Conservation (phyloP, 2,888 invertebrate species). For the Cecidostiba fungosa region DNA sequence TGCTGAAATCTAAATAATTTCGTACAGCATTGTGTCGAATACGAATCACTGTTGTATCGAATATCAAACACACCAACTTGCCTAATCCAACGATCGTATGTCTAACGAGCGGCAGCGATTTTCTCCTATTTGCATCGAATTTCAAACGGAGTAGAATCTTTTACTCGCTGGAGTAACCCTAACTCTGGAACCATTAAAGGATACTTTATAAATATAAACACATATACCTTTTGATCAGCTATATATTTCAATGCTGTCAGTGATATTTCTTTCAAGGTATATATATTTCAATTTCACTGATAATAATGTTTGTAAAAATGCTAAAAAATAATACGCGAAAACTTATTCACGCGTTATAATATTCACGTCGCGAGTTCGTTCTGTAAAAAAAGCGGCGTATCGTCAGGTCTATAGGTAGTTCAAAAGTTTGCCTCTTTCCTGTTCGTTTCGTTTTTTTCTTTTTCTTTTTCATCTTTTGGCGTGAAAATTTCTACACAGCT, state of each 20-base stretch:
- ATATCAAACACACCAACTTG: constrained; percentile 54
- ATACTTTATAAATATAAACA: not conserved
- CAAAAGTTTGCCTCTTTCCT: not conserved
- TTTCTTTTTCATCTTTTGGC: not conserved
- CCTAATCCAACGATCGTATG: constrained; percentile 20
- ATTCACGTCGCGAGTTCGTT: not conserved
- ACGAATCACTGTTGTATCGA: constrained; percentile 20
- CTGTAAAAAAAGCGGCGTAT: not conserved
- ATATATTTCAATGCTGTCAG: not conserved
- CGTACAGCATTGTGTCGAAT: not conserved
- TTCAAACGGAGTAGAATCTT: constrained; percentile 41
- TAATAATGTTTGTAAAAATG: too few species aligned
- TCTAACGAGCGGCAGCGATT: constrained; percentile 45
- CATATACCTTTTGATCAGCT: not conserved
- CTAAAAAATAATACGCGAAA: too few species aligned
- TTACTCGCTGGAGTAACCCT: not conserved
- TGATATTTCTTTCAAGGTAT: not conserved
- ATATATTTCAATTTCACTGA: too few species aligned
- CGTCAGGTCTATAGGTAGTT: constrained; percentile 14
- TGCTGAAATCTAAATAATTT: not conserved
- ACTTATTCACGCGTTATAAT: not conserved
- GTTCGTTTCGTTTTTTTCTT: too few species aligned
- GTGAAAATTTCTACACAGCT: constrained; percentile 31
- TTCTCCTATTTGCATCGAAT: constrained; percentile 45
- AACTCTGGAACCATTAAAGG: not conserved